A percentile compares a stretch with the other conserved stretches of the same genome.
Conservation (phyloP, 2,113 vertebrate genomes). For the Microcebus jonahi region DNA sequence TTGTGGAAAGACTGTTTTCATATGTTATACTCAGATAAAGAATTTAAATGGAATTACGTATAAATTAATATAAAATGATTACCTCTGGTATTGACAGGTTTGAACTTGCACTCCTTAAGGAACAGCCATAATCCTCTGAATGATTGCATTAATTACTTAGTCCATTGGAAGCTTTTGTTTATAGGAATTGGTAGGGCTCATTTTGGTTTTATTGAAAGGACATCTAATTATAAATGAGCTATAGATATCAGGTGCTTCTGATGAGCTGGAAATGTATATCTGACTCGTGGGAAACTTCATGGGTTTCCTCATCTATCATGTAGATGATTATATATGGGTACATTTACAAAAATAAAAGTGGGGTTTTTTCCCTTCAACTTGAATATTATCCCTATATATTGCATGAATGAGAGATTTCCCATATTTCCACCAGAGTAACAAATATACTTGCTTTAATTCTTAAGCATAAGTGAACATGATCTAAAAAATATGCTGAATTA, state of each 20-base stretch:
- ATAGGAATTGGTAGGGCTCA: conserved; percentile 73
- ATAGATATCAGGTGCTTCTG: conserved; percentile 75
- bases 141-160: conserved; percentile 74
- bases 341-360: conserved; percentile 69
- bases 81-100: conserved; percentile 79
- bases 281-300: conserved; percentile 12
- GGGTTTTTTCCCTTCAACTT: conserved; percentile 41
- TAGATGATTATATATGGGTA: conserved; percentile 76
- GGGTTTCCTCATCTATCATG: conserved; percentile 69
- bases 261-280: conserved; percentile 65
- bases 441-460: conserved; percentile 81
- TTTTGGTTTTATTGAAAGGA: conserved; percentile 76
- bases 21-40: conserved; percentile 84
- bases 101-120: conserved; percentile 85
- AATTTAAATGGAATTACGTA: conserved; percentile 81
- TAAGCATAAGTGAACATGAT: conserved; percentile 60
- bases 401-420: conserved; percentile 77
- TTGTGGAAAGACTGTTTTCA: conserved; percentile 89
- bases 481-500: conserved; percentile 72
- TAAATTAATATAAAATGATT: conserved; percentile 81
- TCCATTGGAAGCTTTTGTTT: conserved; percentile 69
- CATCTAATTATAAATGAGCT: conserved; percentile 57
- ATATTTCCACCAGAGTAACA: conserved; percentile 68
- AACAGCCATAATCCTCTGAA: conserved; percentile 79
- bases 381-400: conserved; percentile 73